Conservation (phyloP, 2,797 vertebrate genomes). For the Sebastiscus albofasciatus region DNA sequence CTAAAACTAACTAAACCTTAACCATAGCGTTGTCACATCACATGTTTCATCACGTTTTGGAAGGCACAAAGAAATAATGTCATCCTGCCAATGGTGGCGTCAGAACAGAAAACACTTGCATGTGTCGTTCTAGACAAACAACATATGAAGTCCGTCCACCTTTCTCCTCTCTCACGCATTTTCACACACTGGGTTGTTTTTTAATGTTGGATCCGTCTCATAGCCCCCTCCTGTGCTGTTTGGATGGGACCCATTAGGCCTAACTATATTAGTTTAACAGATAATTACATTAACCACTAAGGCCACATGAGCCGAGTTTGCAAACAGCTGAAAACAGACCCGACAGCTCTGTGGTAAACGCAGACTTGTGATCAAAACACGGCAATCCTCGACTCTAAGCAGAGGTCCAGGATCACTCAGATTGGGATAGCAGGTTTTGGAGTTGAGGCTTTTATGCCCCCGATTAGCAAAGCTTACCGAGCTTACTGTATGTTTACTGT, state of each 20-base stretch:
- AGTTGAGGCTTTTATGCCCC: background rate
- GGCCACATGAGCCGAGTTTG: conserved; percentile 43
- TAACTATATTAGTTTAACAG: conserved; percentile 46
- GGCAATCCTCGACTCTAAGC: background rate
- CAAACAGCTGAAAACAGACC: conserved; percentile 30
- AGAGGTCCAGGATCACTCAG: background rate
- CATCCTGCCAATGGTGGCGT: background rate
- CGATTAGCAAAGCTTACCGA: background rate
- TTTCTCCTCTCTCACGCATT: background rate
- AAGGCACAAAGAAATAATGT: background rate
- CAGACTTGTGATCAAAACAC: background rate
- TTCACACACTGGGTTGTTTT: background rate
- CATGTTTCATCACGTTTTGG: background rate
- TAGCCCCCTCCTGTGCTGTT: conserved; percentile 19
- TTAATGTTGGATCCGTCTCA: background rate
- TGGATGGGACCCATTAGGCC: conserved; percentile 30
- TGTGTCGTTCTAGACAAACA: background rate
- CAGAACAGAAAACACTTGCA: too few relatives aligned
- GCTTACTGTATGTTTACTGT: background rate
- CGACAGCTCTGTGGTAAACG: background rate
- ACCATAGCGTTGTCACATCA: background rate
- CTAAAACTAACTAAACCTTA: background rate
- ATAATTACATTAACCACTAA: conserved; percentile 42
- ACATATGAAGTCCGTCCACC: background rate
- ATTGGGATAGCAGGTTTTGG: background rate